These are phyloP conservation scores for Myotis vivesi DNA, from an alignment of 2,797 vertebrate genomes.

Conservation along the genomic window DNA sequence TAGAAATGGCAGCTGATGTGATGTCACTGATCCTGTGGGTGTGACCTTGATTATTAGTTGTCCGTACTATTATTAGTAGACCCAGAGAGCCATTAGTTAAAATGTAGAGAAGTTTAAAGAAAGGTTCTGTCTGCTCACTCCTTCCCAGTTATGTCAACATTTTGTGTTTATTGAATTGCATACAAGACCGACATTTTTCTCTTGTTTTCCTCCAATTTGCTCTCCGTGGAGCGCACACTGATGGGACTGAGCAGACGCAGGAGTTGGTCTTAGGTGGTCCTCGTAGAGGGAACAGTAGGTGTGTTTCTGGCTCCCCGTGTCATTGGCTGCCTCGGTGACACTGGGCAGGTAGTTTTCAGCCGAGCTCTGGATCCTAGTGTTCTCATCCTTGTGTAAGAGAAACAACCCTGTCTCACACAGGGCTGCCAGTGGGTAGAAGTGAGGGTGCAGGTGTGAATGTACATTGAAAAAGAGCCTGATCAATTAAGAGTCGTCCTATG, in stretches of 20 bases:
- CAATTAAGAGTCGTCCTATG: not conserved
- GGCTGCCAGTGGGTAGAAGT: not conserved
- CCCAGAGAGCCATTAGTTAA: not conserved
- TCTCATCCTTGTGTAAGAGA: constrained; percentile 23
- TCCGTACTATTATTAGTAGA: not conserved
- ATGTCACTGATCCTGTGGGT: not conserved
- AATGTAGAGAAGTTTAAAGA: not conserved
- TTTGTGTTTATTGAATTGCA: constrained; percentile 11
- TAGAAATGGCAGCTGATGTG: constrained; percentile 19
- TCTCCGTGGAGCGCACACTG: not conserved
- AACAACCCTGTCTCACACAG: not conserved
- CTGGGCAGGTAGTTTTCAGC: not conserved
- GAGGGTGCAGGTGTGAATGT: not conserved
- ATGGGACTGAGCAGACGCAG: not conserved
- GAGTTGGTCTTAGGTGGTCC: not conserved
- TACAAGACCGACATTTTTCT: not conserved
- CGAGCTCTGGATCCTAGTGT: not conserved
- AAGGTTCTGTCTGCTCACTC: not conserved
- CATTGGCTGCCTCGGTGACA: not conserved
- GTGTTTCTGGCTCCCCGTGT: not conserved
- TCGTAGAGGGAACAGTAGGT: not conserved
- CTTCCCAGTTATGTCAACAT: not conserved
- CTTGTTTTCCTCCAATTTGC: not conserved
- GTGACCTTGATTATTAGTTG: constrained; percentile 43
- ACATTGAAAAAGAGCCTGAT: not conserved